Percentiles rank a stretch among this genome's conserved stretches.
Conservation (phyloP, 2,113 vertebrate genomes). For the Pavo muticus region DNA sequence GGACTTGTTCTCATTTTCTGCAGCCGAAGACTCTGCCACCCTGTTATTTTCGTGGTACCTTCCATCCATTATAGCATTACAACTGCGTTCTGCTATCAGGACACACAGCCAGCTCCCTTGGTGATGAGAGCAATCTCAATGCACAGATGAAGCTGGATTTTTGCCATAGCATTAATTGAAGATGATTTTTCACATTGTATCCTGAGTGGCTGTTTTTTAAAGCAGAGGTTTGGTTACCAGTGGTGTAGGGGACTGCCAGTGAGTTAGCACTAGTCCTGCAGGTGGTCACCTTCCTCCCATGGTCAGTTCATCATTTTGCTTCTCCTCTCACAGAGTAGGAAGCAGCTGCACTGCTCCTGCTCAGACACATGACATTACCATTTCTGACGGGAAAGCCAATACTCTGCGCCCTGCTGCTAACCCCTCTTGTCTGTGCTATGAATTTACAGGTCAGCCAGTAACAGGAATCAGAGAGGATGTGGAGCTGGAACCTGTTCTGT, state of each 20-base stretch:
- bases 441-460: slow-evolving; percentile 3
- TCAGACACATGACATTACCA: not conserved
- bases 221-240: not conserved
- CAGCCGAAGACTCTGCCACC: too few relatives aligned
- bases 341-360: not conserved
- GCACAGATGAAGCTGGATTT: not conserved
- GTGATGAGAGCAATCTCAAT: too few relatives aligned
- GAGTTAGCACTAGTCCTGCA: not conserved
- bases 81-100: not conserved
- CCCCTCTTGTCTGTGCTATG: not conserved
- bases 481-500: not conserved
- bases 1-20: too few relatives aligned
- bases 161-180: not conserved
- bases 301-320: not conserved
- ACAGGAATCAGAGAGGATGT: not conserved
- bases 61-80: too few relatives aligned
- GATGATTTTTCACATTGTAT: not conserved
- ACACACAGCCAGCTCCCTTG: not conserved
- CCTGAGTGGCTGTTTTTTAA: not conserved
- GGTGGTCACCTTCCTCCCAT: not conserved
- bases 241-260: rapidly evolving
- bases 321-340: not conserved
- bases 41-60: too few relatives aligned
- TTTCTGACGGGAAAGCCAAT: not conserved
- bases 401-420: not conserved